These are phyloP conservation scores for Lochmaea capreae DNA, from an alignment of 2,888 invertebrate species.

Conservation along the genomic window DNA sequence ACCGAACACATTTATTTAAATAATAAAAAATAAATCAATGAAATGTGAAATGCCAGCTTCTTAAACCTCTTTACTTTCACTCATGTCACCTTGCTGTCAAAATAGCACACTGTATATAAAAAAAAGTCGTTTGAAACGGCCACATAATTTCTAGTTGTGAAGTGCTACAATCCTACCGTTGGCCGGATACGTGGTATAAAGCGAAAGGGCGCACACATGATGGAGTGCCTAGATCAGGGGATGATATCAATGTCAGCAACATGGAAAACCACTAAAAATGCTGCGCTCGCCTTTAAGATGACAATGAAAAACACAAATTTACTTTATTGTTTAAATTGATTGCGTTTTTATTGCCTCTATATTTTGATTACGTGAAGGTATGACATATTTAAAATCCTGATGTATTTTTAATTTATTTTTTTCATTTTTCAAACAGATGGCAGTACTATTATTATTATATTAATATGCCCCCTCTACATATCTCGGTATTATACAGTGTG, in stretches of 20 bases:
- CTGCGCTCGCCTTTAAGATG: conserved; percentile 48
- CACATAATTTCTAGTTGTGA: conserved; percentile 30
- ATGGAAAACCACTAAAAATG: conserved; percentile 57
- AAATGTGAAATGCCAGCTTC: no score
- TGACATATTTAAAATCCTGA: background rate
- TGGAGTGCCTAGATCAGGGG: conserved; percentile 50
- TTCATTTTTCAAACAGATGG: no score
- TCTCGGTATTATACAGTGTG: no score
- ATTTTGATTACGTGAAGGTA: conserved; percentile 26
- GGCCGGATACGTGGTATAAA: conserved; percentile 1
- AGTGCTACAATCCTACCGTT: conserved; percentile 20
- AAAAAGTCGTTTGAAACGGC: conserved; percentile 22
- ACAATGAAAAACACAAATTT: conserved; percentile 46
- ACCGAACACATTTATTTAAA: no score
- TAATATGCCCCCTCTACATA: no score
- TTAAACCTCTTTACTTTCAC: no score
- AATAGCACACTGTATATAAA: background rate
- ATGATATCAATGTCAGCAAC: conserved; percentile 56
- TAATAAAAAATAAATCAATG: no score
- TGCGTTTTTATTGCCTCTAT: conserved; percentile 40
- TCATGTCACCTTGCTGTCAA: no score
- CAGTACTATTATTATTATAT: no score
- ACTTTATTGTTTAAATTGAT: conserved; percentile 50
- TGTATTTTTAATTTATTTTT: background rate
- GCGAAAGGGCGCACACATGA: conserved; percentile 47